These are phyloP conservation scores for Arctopsyche grandis DNA, from an alignment of 1,140 invertebrate genomes.

Conservation along the genomic window DNA sequence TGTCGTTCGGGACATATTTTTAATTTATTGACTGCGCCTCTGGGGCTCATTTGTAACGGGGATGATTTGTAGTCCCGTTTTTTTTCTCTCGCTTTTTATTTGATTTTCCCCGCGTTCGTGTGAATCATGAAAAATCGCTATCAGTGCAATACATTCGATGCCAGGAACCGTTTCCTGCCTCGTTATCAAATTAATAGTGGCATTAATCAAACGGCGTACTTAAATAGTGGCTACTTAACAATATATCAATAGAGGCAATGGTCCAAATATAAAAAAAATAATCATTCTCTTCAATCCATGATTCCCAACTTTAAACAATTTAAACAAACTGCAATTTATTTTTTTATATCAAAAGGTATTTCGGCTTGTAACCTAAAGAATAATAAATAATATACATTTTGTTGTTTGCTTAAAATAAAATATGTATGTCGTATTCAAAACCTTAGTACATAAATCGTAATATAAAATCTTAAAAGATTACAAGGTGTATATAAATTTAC, in stretches of 20 bases:
- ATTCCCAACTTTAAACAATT: no score
- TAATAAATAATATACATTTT: no score
- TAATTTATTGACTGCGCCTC: constrained; percentile 48
- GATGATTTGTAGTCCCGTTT: constrained; percentile 45
- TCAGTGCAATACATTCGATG: not conserved
- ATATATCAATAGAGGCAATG: constrained; percentile 24
- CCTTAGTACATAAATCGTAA: no score
- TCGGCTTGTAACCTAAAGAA: no score
- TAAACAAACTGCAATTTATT: no score
- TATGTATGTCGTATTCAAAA: no score
- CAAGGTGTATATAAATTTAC: no score
- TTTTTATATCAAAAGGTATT: no score
- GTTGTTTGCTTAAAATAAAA: no score
- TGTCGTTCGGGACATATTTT: constrained; percentile 36
- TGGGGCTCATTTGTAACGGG: constrained; percentile 12
- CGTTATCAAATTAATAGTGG: constrained; percentile 36
- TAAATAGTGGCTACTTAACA: constrained; percentile 33
- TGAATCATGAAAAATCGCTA: not conserved
- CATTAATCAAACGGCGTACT: constrained; percentile 28
- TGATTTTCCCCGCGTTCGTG: not conserved
- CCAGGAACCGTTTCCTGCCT: constrained; percentile 32
- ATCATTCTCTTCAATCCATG: no score
- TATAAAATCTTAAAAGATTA: no score
- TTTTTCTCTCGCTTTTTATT: not conserved
- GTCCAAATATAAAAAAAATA: not conserved